phyloP scores from a whole-genome alignment of 2,113 vertebrate species.

The Stictonetta naevosa region DNA sequence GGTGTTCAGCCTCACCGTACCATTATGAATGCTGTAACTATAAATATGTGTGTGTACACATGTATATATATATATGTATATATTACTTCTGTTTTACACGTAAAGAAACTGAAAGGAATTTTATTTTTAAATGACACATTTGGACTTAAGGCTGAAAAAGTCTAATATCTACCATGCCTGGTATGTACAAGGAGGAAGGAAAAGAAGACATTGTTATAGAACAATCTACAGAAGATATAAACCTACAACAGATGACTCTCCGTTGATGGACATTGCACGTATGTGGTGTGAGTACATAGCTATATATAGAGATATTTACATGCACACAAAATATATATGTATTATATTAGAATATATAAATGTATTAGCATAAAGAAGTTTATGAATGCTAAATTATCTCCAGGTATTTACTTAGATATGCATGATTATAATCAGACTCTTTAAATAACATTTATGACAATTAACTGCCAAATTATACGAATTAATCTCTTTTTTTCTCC shows the following conservation, averaged over 20 bases:
- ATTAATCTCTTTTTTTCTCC: slow-evolving; percentile 59
- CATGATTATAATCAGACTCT: slow-evolving; percentile 1
- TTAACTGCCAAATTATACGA: slow-evolving; percentile 56
- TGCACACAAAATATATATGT: not conserved
- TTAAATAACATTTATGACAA: slow-evolving; percentile 36
- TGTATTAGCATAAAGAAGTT: not conserved
- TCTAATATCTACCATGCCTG: not conserved
- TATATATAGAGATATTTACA: not conserved
- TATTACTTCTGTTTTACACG: not conserved
- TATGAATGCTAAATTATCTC: not conserved
- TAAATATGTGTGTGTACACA: not conserved
- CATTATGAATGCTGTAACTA: not conserved
- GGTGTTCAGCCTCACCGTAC: not conserved
- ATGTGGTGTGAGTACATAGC: not conserved
- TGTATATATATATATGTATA: not conserved
- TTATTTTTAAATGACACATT: not conserved
- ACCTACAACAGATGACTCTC: not conserved
- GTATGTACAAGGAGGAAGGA: not conserved
- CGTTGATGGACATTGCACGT: not conserved
- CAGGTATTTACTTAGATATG: slow-evolving; percentile 21
- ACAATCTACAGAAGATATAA: not conserved
- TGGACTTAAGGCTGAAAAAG: not conserved
- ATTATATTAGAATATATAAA: slow-evolving; percentile 16
- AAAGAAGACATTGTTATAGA: not conserved
- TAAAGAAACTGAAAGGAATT: slow-evolving; percentile 16